These are phyloP conservation scores for Polypedilum pembai DNA, from an alignment of 1,140 invertebrate genomes.

Conservation along the genomic window DNA sequence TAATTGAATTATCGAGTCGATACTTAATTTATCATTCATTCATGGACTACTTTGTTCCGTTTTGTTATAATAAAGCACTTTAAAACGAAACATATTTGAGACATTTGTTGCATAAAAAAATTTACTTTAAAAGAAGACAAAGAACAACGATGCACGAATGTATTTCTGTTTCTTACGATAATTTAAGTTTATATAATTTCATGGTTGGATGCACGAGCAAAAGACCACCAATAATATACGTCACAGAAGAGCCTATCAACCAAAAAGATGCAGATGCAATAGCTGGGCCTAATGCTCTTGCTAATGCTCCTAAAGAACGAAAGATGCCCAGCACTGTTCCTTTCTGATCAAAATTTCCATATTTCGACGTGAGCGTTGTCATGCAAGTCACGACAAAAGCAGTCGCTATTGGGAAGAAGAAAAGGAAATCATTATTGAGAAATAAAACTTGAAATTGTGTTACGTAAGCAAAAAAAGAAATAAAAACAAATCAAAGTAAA, in stretches of 20 bases:
- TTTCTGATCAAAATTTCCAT: slow-evolving; percentile 76
- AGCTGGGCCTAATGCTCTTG: slow-evolving; percentile 84
- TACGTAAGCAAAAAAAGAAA: slow-evolving; percentile 10
- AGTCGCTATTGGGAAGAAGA: slow-evolving; percentile 56
- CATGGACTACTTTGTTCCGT: no score
- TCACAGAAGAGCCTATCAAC: slow-evolving; percentile 64
- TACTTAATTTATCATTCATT: no score
- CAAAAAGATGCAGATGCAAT: slow-evolving; percentile 79
- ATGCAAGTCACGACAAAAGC: slow-evolving; percentile 91
- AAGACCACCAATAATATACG: slow-evolving; percentile 64
- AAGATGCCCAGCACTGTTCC: slow-evolving; percentile 90
- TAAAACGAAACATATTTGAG: no score
- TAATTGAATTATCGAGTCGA: background rate
- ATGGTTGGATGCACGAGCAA: slow-evolving; percentile 59
- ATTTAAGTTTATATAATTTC: slow-evolving; percentile 48
- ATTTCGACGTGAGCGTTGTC: slow-evolving; percentile 78
- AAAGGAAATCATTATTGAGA: slow-evolving; percentile 27
- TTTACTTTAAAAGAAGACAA: no score
- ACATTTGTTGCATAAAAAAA: no score
- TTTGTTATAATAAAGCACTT: no score
- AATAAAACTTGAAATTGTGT: slow-evolving; percentile 23
- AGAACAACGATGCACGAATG: background rate
- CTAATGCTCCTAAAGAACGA: slow-evolving; percentile 85
- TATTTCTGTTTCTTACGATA: slow-evolving; percentile 31
- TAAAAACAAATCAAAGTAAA: slow-evolving; percentile 31